These are phyloP conservation scores for Holocentrus rufus DNA, from an alignment of 2,797 vertebrate species.

Conservation along the genomic window DNA sequence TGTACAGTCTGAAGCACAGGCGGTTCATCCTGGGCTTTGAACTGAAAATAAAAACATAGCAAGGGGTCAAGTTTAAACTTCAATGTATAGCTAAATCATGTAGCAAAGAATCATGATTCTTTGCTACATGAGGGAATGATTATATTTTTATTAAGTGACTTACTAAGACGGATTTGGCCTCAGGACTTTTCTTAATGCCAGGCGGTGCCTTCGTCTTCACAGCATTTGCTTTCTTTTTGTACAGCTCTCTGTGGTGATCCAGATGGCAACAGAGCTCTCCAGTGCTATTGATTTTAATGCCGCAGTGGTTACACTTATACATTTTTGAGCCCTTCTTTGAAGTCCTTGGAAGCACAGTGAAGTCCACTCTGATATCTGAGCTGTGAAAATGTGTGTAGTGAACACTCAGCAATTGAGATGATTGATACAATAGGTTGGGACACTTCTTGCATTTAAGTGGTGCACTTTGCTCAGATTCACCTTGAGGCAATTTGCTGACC, in stretches of 20 bases:
- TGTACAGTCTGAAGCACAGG: slow-evolving; percentile 18
- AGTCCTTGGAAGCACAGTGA: slow-evolving; percentile 77
- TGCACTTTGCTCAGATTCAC: slow-evolving; percentile 67
- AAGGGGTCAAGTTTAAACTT: background rate
- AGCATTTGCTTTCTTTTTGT: slow-evolving; percentile 77
- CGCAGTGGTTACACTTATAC: slow-evolving; percentile 87
- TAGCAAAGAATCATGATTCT: background rate
- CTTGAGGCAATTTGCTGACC: background rate
- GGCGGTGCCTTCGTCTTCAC: slow-evolving; percentile 76
- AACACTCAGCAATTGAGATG: slow-evolving; percentile 82
- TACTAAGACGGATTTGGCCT: slow-evolving; percentile 83
- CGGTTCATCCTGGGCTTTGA: slow-evolving; percentile 6
- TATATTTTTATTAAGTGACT: slow-evolving; percentile 49
- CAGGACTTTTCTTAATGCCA: slow-evolving; percentile 75
- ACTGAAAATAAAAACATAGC: slow-evolving; percentile 45
- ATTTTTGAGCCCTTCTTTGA: slow-evolving; percentile 71
- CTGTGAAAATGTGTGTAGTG: slow-evolving; percentile 88
- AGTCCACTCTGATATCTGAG: slow-evolving; percentile 84
- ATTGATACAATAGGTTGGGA: slow-evolving; percentile 83
- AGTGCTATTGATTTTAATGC: slow-evolving; percentile 80
- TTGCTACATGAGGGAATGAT: too few relatives aligned
- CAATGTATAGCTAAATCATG: background rate
- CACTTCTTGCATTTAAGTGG: slow-evolving; percentile 85
- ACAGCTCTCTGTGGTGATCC: slow-evolving; percentile 84
- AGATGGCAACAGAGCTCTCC: slow-evolving; percentile 85